Percentiles rank a stretch among this genome's conserved stretches.
phyloP scores from a whole-genome alignment of 2,113 vertebrate genomes.

The Orcinus orca region DNA sequence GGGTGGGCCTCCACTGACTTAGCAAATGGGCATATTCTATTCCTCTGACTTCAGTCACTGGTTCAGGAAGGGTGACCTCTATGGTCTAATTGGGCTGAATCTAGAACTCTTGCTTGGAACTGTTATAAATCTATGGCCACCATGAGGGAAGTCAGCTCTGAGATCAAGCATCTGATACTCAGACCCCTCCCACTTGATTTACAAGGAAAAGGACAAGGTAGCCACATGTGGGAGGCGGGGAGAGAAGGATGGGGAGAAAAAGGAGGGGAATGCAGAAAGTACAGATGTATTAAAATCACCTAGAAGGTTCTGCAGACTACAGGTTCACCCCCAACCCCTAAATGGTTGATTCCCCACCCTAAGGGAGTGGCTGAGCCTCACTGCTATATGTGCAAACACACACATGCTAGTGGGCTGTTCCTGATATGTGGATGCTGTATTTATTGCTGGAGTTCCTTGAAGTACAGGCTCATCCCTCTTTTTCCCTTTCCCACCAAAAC shows the following conservation, averaged over 20 bases:
- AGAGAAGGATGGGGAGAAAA: background rate
- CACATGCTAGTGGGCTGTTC: background rate
- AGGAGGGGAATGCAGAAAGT: background rate
- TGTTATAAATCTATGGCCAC: background rate
- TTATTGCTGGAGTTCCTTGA: background rate
- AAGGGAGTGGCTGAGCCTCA: background rate
- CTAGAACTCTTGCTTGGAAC: background rate
- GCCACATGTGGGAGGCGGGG: background rate
- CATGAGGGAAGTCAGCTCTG: background rate
- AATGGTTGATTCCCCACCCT: background rate
- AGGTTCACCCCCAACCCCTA: background rate
- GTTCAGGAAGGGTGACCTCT: background rate
- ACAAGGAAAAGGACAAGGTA: background rate
- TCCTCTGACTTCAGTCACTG: background rate
- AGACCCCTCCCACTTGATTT: background rate
- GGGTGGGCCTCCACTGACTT: background rate
- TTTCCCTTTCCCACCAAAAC: background rate
- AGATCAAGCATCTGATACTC: background rate
- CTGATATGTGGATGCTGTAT: background rate
- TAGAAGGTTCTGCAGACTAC: background rate
- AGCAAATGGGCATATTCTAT: background rate
- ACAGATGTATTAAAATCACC: background rate
- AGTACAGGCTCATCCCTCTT: background rate
- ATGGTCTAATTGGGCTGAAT: background rate
- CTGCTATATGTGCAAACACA: background rate